phyloP scores from a whole-genome alignment of 2,113 vertebrate species.

The Uropsilus gracilis region DNA sequence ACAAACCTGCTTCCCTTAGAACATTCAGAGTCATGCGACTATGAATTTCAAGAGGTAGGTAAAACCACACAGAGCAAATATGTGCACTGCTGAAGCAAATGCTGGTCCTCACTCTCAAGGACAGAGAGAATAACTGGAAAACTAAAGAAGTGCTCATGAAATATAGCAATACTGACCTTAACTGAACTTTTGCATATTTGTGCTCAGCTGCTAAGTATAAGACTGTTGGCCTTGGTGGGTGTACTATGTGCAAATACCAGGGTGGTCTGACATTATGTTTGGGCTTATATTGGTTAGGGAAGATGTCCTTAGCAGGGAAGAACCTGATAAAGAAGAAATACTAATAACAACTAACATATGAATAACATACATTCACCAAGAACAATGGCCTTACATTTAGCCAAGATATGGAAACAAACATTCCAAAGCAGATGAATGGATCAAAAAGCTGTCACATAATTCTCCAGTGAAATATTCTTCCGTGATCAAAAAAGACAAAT shows the following conservation, averaged over 20 bases:
- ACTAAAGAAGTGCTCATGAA: background rate
- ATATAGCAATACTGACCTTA: background rate
- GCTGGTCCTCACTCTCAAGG: slow-evolving; percentile 12
- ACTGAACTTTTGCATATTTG: background rate
- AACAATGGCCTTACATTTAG: too few species aligned
- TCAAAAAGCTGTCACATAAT: too few species aligned
- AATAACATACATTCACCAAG: too few species aligned
- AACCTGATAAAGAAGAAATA: background rate
- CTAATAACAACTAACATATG: background rate
- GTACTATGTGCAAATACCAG: rapidly evolving
- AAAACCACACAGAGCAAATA: background rate
- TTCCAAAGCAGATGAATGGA: too few species aligned
- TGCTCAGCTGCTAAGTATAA: background rate
- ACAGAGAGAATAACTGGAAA: slow-evolving; percentile 40
- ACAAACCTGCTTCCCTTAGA: slow-evolving; percentile 68
- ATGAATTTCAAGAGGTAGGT: slow-evolving; percentile 74
- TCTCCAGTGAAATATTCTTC: too few species aligned
- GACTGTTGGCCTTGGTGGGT: background rate
- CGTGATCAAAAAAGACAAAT: too few species aligned
- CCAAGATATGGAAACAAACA: too few species aligned
- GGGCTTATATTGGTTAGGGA: background rate
- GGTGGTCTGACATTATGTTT: background rate
- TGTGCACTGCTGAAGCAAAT: slow-evolving; percentile 20
- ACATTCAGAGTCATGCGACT: slow-evolving; percentile 63
- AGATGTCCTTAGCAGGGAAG: background rate